Evolutionary conservation across 2,113 vertebrate species (phyloP).

Genomic region (Hippocampus zosterae): DNA sequence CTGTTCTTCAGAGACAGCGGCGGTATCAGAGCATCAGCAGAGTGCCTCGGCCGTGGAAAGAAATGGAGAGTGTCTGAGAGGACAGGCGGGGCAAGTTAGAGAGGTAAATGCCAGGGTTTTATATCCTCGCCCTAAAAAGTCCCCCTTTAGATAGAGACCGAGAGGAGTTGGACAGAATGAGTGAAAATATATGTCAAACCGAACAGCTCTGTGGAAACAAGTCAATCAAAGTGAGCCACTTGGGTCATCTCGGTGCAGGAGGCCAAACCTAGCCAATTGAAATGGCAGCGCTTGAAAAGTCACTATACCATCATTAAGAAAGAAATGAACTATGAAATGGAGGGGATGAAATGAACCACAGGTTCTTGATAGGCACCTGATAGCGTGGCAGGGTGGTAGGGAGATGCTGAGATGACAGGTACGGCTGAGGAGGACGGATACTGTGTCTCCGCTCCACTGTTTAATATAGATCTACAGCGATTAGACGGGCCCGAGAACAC

Average conservation of each 20-base stretch:
- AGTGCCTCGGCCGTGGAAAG: conserved; percentile 26
- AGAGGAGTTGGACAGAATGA: conserved; percentile 19
- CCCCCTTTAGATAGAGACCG: conserved; percentile 26
- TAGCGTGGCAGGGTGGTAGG: conserved; percentile 41
- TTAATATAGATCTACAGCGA: conserved; percentile 75
- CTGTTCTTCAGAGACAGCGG: conserved; percentile 61
- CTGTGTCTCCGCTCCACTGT: conserved; percentile 42
- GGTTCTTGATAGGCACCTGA: conserved; percentile 42
- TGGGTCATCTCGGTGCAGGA: conserved; percentile 11
- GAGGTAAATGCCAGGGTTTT: conserved; percentile 62
- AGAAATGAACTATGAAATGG: conserved; percentile 31
- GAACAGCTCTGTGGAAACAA: conserved; percentile 22
- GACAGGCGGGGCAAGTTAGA: conserved; percentile 27
- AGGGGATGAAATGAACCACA: conserved; percentile 52
- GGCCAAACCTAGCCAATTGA: not conserved
- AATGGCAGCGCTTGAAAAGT: not conserved
- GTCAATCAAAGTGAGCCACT: conserved; percentile 19
- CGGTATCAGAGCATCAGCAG: conserved; percentile 54
- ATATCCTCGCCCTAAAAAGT: conserved; percentile 8
- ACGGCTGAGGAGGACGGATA: conserved; percentile 42
- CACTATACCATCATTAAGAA: not conserved
- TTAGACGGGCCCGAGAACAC: conserved; percentile 55
- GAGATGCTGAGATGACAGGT: conserved; percentile 54
- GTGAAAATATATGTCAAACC: conserved; percentile 55
- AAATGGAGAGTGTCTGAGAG: conserved; percentile 26